Evolutionary conservation across 2,888 invertebrate genomes (phyloP), one percentile per base, ranked within the genome.

Genomic region (Gandaritis pyraliata): DNA sequence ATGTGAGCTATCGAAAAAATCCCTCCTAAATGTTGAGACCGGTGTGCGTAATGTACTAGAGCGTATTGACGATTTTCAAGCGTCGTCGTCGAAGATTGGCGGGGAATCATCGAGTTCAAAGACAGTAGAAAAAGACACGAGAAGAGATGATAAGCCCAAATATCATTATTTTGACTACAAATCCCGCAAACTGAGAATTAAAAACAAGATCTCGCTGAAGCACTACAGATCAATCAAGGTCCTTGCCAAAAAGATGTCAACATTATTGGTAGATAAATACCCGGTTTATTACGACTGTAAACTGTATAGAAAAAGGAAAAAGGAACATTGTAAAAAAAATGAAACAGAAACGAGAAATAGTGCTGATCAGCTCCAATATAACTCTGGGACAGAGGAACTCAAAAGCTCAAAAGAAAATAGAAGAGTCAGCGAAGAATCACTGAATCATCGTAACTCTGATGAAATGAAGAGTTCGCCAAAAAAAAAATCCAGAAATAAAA

Each of bases 1-100:
- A 65, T 93, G 92, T 71, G 85, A 90, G 71, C 78, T 92, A 66
- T 92, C 92, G 45, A 91, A 88, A 76, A 90, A 88, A 71, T 91
- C 92, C 0, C 80, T 92, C 10, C 83, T 85, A 41, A 91, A 88
- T 73, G 91, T 93, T 1, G 91, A 91, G 72, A 72, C 69, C 61
- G 86, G 86, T 53, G 82, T 92, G 12, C 83, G 84, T 61, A 85
- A 80, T 69, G 77, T 88, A 61, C 71, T 87, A 53, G 73, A 78
- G n/a, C 65, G 74, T 55, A 74, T 89, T 65, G 76, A 79, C 50
- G 71, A 68, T 15, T 70, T 77, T 38, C 84, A 87, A 66, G 68
- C 72, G 30, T 65, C 77, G 30, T 65, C 77, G 2, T 67, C 69
- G 7, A 66, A 56, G 48, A 64, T 66, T 75, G 80, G 78, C 79